phyloP scores from a whole-genome alignment of 2,888 invertebrate species.

The Sycophila texana region DNA sequence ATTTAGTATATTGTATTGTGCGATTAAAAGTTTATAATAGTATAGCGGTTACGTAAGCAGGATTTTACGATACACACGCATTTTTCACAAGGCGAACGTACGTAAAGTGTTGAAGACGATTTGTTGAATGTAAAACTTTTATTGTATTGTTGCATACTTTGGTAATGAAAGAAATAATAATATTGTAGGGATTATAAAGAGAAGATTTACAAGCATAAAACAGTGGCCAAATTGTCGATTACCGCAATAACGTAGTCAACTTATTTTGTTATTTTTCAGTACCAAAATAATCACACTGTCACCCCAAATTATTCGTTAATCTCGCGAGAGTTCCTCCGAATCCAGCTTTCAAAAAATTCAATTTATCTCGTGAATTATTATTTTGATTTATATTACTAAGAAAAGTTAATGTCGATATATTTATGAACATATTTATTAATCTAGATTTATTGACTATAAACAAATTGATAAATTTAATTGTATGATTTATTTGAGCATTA shows the following conservation, averaged over 20 bases:
- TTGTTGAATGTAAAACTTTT: slow-evolving; percentile 58
- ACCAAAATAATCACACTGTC: slow-evolving; percentile 43
- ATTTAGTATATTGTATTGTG: slow-evolving; percentile 52
- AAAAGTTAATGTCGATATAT: not conserved
- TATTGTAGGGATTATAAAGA: slow-evolving; percentile 47
- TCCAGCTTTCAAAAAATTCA: slow-evolving; percentile 7
- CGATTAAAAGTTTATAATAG: slow-evolving; percentile 44
- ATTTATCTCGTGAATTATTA: slow-evolving; percentile 9
- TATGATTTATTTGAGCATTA: slow-evolving; percentile 13
- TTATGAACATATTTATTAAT: slow-evolving; percentile 35
- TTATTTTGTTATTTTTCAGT: slow-evolving; percentile 45
- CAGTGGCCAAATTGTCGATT: slow-evolving; percentile 58
- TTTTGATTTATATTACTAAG: not conserved
- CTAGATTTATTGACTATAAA: slow-evolving; percentile 27
- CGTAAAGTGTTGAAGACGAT: slow-evolving; percentile 52
- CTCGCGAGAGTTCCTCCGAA: slow-evolving; percentile 41
- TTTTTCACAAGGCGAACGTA: slow-evolving; percentile 52
- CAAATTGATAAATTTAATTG: slow-evolving; percentile 32
- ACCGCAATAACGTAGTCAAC: slow-evolving; percentile 49
- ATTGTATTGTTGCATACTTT: slow-evolving; percentile 58
- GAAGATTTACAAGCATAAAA: slow-evolving; percentile 49
- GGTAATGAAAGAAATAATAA: slow-evolving; percentile 46
- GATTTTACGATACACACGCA: slow-evolving; percentile 49
- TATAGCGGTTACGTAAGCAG: slow-evolving; percentile 43
- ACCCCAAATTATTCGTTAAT: slow-evolving; percentile 28